Conservation (phyloP, 2,888 invertebrate species). For the Lepidonotus clava region DNA sequence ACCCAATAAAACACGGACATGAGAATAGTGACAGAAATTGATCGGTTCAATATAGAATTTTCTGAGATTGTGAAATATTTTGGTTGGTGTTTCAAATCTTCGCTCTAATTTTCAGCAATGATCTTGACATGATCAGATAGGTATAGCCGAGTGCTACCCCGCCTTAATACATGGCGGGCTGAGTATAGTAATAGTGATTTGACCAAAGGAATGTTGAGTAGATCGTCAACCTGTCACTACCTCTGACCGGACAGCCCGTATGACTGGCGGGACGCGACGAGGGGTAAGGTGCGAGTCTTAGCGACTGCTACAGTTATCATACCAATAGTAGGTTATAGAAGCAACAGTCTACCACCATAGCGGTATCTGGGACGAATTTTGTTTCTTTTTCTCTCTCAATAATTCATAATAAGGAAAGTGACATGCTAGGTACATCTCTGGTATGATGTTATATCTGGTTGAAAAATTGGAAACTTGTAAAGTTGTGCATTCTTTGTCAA, state of each 20-base stretch:
- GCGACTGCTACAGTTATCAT: not conserved
- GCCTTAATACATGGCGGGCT: too few relatives aligned
- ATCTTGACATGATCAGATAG: not conserved
- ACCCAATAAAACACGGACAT: too few relatives aligned
- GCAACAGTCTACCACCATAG: slow-evolving; percentile 1
- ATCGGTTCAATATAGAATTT: too few relatives aligned
- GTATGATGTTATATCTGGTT: too few relatives aligned
- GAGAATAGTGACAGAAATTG: too few relatives aligned
- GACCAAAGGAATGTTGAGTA: slow-evolving; percentile 8
- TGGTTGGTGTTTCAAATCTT: too few relatives aligned
- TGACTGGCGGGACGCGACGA: not conserved
- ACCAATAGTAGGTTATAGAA: not conserved
- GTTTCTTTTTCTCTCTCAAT: not conserved
- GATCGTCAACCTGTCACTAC: not conserved
- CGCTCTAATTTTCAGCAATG: not conserved
- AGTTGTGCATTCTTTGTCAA: too few relatives aligned
- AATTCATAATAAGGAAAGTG: not conserved
- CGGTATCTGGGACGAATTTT: not conserved
- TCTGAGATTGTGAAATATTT: too few relatives aligned
- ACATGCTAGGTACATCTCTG: not conserved
- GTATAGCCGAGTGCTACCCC: not conserved
- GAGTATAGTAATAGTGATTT: too few relatives aligned
- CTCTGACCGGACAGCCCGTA: not conserved
- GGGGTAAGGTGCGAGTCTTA: not conserved
- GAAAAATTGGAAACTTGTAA: too few relatives aligned